Evolutionary conservation across 2,797 vertebrate genomes (phyloP).

Genomic region (Enteromius thamalakanensis): DNA sequence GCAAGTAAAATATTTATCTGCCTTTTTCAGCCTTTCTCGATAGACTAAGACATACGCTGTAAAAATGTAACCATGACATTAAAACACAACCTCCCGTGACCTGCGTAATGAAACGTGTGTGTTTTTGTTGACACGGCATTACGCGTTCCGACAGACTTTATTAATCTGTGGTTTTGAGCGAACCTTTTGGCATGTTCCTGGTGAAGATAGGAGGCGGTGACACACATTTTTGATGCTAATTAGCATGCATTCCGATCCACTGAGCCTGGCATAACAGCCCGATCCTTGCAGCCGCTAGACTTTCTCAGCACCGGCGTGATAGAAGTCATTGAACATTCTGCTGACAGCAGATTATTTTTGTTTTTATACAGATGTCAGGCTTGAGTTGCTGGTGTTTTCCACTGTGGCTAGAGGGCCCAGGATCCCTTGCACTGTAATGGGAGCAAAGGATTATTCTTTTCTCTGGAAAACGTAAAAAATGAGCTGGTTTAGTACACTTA

Average conservation of each 20-base stretch:
- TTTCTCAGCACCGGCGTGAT: slow-evolving; percentile 81
- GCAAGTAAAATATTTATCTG: slow-evolving; percentile 77
- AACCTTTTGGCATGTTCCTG: slow-evolving; percentile 77
- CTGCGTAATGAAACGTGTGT: slow-evolving; percentile 78
- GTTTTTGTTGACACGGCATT: slow-evolving; percentile 78
- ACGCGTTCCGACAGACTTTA: slow-evolving; percentile 79
- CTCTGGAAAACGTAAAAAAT: slow-evolving; percentile 50
- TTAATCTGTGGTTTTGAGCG: slow-evolving; percentile 78
- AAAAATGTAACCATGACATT: slow-evolving; percentile 73
- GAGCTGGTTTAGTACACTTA: slow-evolving; percentile 61
- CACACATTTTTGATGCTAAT: slow-evolving; percentile 87
- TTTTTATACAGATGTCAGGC: slow-evolving; percentile 88
- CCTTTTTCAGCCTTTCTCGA: slow-evolving; percentile 70
- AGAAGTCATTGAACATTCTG: slow-evolving; percentile 85
- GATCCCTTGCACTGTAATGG: slow-evolving; percentile 58
- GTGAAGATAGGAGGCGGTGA: slow-evolving; percentile 76
- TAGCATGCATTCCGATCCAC: slow-evolving; percentile 98
- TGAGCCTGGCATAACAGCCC: slow-evolving; percentile 86
- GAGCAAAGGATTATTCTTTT: slow-evolving; percentile 54
- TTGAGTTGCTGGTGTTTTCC: slow-evolving; percentile 83
- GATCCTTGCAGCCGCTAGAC: slow-evolving; percentile 81
- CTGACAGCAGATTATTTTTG: slow-evolving; percentile 92
- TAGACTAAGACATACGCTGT: slow-evolving; percentile 66
- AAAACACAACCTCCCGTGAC: slow-evolving; percentile 72
- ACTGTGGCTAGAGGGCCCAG: slow-evolving; percentile 65